Conservation (phyloP, 1,140 invertebrate genomes). For the Sitobion miscanthi region DNA sequence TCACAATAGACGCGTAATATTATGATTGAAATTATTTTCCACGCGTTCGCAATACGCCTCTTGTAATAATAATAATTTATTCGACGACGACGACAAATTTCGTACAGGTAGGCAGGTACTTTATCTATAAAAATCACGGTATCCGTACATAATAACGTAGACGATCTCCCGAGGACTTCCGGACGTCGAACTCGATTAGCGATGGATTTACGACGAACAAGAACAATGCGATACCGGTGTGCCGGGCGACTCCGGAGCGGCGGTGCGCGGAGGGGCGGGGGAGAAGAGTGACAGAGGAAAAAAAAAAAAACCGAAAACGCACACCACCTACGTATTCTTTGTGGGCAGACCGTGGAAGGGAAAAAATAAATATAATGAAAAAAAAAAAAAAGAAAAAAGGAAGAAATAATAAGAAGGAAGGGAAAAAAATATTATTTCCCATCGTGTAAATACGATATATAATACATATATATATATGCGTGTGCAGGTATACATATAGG, state of each 20-base stretch:
- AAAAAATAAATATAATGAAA: neutral
- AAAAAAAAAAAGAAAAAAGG: neutral
- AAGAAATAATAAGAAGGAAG: neutral
- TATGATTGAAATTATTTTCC: neutral
- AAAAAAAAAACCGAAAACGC: neutral
- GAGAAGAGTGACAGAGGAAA: neutral
- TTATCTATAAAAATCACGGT: slow-evolving; percentile 27
- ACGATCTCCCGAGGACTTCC: slow-evolving; percentile 29
- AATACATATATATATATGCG: neutral
- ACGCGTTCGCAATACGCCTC: neutral
- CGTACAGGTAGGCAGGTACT: neutral
- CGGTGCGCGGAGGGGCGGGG: neutral
- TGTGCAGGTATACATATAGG: neutral
- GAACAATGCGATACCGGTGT: slow-evolving; percentile 32
- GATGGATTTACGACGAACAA: slow-evolving; percentile 35
- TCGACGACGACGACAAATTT: neutral
- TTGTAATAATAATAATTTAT: slow-evolving; percentile 7
- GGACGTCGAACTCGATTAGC: slow-evolving; percentile 51
- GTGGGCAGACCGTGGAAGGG: slow-evolving; percentile 2
- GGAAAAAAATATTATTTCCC: slow-evolving; percentile 43
- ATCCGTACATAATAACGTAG: neutral
- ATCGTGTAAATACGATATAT: neutral
- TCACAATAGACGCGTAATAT: slow-evolving; percentile 6
- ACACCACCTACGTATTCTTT: neutral
- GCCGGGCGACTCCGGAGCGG: neutral